phyloP scores from a whole-genome alignment of 2,113 vertebrate genomes.

The Psephotus haematonotus region DNA sequence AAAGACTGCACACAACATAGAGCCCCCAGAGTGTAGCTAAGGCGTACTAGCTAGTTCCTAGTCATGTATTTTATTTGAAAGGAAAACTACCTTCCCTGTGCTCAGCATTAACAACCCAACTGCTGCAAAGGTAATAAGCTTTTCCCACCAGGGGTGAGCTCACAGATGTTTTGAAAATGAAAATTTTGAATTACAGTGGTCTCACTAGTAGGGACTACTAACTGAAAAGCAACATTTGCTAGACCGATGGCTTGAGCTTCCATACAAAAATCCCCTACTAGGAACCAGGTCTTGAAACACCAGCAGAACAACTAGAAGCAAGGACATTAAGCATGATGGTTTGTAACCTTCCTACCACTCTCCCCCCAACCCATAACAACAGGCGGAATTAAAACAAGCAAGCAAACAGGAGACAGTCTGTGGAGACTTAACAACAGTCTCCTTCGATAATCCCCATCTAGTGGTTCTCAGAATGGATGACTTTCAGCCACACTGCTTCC shows the following conservation, averaged over 20 bases:
- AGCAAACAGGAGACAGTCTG: background rate
- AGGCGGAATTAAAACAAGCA: background rate
- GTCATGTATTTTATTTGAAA: slow-evolving; percentile 41
- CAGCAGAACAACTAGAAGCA: background rate
- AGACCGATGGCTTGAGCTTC: background rate
- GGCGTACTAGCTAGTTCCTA: background rate
- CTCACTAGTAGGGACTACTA: background rate
- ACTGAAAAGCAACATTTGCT: slow-evolving; percentile 50
- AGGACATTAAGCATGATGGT: background rate
- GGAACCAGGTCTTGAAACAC: slow-evolving; percentile 38
- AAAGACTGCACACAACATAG: background rate
- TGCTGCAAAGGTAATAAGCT: background rate
- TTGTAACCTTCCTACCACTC: background rate
- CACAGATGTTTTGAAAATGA: slow-evolving; percentile 30
- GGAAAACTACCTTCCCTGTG: background rate
- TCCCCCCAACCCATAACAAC: rapidly evolving
- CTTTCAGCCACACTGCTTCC: background rate
- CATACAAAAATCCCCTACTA: background rate
- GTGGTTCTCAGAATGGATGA: background rate
- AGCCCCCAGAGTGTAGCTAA: background rate
- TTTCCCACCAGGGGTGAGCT: slow-evolving; percentile 26
- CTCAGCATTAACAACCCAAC: background rate
- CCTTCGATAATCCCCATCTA: background rate
- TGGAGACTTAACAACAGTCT: background rate
- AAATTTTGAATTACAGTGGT: slow-evolving; percentile 34